Evolutionary conservation across 1,140 invertebrate species (phyloP).

Genomic region (Acromyrmex echinatior): DNA sequence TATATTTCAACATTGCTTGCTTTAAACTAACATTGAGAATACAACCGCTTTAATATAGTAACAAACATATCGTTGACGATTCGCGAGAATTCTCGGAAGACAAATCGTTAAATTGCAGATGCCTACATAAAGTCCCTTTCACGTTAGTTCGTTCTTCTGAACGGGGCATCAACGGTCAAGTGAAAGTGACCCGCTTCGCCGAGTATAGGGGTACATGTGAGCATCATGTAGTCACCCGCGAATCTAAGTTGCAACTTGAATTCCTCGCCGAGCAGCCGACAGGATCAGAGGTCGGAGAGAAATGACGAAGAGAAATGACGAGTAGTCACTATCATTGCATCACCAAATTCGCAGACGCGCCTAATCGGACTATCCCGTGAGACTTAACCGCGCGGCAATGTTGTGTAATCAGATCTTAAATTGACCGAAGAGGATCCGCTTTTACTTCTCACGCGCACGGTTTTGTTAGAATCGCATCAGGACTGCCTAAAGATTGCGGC

Average conservation of each 20-base stretch:
- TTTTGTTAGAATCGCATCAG: not conserved
- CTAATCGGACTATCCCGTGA: conserved; percentile 21
- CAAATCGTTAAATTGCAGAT: conserved; percentile 46
- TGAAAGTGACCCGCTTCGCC: conserved; percentile 77
- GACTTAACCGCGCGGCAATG: conserved; percentile 19
- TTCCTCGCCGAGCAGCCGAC: not conserved
- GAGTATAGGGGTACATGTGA: conserved; percentile 28
- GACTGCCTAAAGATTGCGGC: not conserved
- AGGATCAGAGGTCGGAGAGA: not conserved
- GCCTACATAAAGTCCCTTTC: conserved; percentile 50
- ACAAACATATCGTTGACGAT: not conserved
- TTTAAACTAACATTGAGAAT: not conserved
- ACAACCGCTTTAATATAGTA: not conserved
- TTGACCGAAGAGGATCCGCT: conserved; percentile 35
- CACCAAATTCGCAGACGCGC: conserved; percentile 42
- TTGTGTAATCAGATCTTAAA: conserved; percentile 41
- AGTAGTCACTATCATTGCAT: conserved; percentile 17
- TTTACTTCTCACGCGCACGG: conserved; percentile 51
- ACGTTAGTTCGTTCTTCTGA: conserved; percentile 54
- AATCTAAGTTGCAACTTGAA: conserved; percentile 43
- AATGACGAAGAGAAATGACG: conserved; percentile 43
- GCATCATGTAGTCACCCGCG: conserved; percentile 34
- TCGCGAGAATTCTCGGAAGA: conserved; percentile 24
- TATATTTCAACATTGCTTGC: not conserved
- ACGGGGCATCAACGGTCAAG: conserved; percentile 71